These are phyloP conservation scores for Cheilosia grossa DNA, from an alignment of 2,888 invertebrate species.

Conservation along the genomic window DNA sequence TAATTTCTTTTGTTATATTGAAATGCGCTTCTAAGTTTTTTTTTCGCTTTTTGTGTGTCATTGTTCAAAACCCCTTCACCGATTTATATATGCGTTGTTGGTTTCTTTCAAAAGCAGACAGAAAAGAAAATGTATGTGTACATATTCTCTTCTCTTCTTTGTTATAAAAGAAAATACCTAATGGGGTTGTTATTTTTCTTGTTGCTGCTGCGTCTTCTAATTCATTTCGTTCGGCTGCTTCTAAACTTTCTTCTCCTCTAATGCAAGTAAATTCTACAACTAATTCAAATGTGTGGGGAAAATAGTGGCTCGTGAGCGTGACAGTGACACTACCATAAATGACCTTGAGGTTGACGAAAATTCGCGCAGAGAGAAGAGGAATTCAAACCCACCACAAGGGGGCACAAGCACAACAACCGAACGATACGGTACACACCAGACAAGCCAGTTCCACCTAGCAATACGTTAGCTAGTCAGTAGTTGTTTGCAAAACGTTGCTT, in stretches of 20 bases:
- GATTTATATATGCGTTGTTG: conserved; percentile 44
- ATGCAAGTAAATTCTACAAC: conserved; percentile 23
- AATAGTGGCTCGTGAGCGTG: conserved; percentile 45
- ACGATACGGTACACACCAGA: neutral
- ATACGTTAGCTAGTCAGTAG: neutral
- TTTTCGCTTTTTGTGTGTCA: conserved; percentile 16
- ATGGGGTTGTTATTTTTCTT: conserved; percentile 52
- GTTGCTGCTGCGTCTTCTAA: conserved; percentile 18
- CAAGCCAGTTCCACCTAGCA: conserved; percentile 19
- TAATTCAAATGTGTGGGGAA: conserved; percentile 18
- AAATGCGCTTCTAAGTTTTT: conserved; percentile 32
- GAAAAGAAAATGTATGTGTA: neutral
- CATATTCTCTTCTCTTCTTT: conserved; percentile 60
- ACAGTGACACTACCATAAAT: conserved; percentile 65
- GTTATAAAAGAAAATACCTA: conserved; percentile 43
- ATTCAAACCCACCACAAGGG: conserved; percentile 33
- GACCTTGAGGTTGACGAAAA: conserved; percentile 71
- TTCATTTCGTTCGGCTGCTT: conserved; percentile 11
- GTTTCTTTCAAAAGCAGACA: conserved; percentile 35
- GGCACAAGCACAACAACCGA: conserved; percentile 13
- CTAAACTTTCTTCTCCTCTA: conserved; percentile 31
- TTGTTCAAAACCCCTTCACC: conserved; percentile 5
- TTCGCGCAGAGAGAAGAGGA: conserved; percentile 50
- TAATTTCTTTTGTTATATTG: conserved; percentile 67
- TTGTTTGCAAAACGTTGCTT: neutral